Evolutionary conservation across 1,140 invertebrate genomes (phyloP).

Genomic region (Caenorhabditis brenneri): DNA sequence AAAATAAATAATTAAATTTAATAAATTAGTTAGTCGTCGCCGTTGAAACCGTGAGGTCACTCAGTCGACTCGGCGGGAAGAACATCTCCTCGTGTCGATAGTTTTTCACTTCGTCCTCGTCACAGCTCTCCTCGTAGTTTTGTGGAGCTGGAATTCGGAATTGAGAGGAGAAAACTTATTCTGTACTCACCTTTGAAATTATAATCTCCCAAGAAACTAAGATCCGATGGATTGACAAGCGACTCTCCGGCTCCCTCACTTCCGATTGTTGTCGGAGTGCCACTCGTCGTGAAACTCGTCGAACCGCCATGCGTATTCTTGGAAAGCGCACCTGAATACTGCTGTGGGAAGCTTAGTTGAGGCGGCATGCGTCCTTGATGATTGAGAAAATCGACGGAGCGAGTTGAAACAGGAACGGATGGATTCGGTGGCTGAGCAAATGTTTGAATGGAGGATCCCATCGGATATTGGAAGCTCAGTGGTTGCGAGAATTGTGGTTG

Average conservation of each 20-base stretch:
- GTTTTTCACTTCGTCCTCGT: constrained; percentile 10
- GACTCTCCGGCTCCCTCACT: not conserved
- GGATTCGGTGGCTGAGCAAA: not conserved
- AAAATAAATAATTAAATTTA: not conserved
- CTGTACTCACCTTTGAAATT: not conserved
- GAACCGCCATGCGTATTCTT: not conserved
- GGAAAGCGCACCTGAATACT: not conserved
- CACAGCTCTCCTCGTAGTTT: not conserved
- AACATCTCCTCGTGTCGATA: not conserved
- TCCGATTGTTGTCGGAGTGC: not conserved
- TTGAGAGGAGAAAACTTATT: no score
- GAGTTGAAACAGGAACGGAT: no score
- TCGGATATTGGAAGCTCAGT: not conserved
- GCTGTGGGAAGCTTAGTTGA: not conserved
- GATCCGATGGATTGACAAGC: not conserved
- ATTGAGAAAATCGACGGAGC: no score
- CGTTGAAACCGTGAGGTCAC: not conserved
- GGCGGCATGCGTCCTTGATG: no score
- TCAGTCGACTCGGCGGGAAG: not conserved
- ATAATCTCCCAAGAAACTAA: not conserved
- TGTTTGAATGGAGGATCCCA: no score
- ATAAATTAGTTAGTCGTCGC: not conserved
- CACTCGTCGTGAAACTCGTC: not conserved
- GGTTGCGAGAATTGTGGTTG: not conserved
- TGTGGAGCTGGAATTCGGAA: not conserved